Evolutionary conservation across 2,797 vertebrate genomes (phyloP).

Genomic region (Epinephelus coioides): DNA sequence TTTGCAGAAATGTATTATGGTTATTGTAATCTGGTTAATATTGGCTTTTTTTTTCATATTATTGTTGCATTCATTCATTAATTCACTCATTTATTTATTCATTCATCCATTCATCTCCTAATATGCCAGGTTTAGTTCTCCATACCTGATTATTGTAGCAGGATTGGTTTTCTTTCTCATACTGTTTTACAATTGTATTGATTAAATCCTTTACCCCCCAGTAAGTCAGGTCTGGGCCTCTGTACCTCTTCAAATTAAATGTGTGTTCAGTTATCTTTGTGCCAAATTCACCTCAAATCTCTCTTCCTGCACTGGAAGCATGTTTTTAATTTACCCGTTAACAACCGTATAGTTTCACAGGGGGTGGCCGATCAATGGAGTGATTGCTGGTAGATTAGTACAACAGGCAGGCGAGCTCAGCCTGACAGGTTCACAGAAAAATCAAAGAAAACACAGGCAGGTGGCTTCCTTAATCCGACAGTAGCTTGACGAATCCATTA

Average conservation of each 20-base stretch:
- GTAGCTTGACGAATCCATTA: slow-evolving; percentile 27
- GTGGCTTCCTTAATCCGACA: slow-evolving; percentile 42
- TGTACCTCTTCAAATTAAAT: background rate
- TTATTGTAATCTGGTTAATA: no score
- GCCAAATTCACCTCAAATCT: slow-evolving; percentile 5
- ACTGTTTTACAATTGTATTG: background rate
- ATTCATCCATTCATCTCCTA: background rate
- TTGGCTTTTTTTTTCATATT: background rate
- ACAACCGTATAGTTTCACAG: background rate
- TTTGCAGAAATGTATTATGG: no score
- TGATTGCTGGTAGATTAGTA: slow-evolving; percentile 20
- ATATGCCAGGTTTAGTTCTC: background rate
- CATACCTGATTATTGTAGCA: background rate
- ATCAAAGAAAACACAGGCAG: slow-evolving; percentile 43
- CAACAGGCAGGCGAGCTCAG: slow-evolving; percentile 1
- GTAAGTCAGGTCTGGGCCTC: background rate
- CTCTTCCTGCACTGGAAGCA: slow-evolving; percentile 5
- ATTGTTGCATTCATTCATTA: background rate
- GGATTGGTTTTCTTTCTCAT: background rate
- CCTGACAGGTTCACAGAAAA: slow-evolving; percentile 25
- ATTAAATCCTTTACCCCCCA: background rate
- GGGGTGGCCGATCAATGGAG: slow-evolving; percentile 4
- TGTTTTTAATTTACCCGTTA: slow-evolving; percentile 5
- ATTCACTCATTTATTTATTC: background rate
- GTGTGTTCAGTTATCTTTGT: background rate